Conservation (phyloP, 92 coral and sea anemone genomes). For the Micromussa lordhowensis region DNA sequence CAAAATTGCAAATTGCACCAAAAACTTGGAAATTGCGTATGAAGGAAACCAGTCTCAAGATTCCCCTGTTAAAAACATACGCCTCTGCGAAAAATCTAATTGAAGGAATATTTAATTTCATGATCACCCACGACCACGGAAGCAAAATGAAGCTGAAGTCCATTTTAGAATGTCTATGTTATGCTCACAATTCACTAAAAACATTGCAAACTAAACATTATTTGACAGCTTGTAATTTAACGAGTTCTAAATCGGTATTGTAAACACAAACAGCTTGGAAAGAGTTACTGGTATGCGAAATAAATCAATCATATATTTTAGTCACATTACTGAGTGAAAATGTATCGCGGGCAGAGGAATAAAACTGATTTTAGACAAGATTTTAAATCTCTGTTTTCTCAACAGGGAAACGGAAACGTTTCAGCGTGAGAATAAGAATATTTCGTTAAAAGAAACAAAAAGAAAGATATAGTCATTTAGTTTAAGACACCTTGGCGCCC, state of each 20-base stretch:
- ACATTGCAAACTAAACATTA: not conserved
- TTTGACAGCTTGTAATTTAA: constrained; percentile 24
- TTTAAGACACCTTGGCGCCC: not conserved
- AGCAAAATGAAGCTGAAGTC: not conserved
- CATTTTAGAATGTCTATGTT: not conserved
- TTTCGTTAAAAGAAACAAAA: not conserved
- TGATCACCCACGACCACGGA: not conserved
- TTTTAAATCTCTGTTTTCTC: not conserved
- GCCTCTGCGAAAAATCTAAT: not conserved
- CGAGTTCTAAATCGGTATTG: not conserved
- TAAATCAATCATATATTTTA: not conserved
- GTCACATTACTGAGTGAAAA: not conserved
- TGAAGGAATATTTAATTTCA: not conserved
- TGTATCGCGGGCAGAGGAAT: not conserved
- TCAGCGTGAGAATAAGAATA: not conserved
- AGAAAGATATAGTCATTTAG: not conserved
- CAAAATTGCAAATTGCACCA: not conserved
- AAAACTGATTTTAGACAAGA: not conserved
- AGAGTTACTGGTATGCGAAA: not conserved
- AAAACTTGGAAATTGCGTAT: not conserved
- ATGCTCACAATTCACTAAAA: not conserved
- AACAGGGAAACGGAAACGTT: not conserved
- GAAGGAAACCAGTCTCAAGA: not conserved
- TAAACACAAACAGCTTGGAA: not conserved
- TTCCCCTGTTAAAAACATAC: not conserved